Percentiles rank a stretch among this genome's conserved stretches.
Conservation (phyloP, 2,888 invertebrate species). For the Dryadula phaetusa region DNA sequence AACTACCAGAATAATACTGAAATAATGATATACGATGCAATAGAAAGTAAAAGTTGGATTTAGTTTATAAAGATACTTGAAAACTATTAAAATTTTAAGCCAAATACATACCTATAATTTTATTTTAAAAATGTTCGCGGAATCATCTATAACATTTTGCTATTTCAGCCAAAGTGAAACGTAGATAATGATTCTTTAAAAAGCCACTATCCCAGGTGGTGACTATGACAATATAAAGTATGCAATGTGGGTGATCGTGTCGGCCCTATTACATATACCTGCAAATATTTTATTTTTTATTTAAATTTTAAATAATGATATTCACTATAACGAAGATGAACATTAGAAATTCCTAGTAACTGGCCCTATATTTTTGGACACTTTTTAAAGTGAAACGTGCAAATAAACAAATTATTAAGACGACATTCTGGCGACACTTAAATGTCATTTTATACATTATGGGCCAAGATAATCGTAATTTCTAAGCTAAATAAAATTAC, state of each 20-base stretch:
- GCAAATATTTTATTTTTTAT: background rate
- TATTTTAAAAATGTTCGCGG: constrained; percentile 41
- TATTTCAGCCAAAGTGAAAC: constrained; percentile 60
- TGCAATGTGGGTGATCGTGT: constrained; percentile 67
- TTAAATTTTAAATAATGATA: background rate
- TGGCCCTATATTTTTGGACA: background rate
- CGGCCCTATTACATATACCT: constrained; percentile 58
- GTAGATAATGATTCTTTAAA: constrained; percentile 61
- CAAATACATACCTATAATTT: background rate
- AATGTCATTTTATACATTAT: too few species aligned
- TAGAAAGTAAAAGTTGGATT: background rate
- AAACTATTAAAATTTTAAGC: background rate
- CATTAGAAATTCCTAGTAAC: background rate
- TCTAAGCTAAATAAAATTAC: too few species aligned
- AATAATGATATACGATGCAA: too few species aligned
- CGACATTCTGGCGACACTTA: too few species aligned
- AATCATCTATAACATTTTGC: constrained; percentile 39
- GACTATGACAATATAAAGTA: constrained; percentile 79
- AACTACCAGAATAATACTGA: too few species aligned
- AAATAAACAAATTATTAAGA: too few species aligned
- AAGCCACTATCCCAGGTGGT: constrained; percentile 74
- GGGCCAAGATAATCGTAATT: too few species aligned
- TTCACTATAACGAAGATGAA: too few species aligned
- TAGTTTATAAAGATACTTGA: background rate
- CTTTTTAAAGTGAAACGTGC: too few species aligned